Evolutionary conservation across 1,140 invertebrate genomes (phyloP).

Genomic region (Papilio dardanus): DNA sequence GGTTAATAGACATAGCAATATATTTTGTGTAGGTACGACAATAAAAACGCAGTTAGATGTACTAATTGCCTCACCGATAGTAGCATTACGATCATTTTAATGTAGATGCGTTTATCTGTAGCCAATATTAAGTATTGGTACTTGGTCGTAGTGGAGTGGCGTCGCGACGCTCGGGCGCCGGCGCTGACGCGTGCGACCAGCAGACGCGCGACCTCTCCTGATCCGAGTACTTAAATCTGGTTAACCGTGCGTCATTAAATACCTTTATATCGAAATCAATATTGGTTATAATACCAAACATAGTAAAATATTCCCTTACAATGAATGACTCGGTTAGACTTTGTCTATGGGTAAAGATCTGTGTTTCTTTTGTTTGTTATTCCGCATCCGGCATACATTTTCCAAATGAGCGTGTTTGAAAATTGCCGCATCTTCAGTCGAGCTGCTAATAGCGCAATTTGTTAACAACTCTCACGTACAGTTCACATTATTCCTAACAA

Average conservation of each 20-base stretch:
- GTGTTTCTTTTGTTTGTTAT: constrained; percentile 48
- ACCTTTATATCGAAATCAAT: neutral
- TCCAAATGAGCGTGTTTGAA: constrained; percentile 50
- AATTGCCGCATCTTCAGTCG: constrained; percentile 46
- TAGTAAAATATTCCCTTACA: too few relatives aligned
- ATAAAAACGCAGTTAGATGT: neutral
- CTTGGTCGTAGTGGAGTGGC: neutral
- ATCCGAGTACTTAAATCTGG: constrained; percentile 23
- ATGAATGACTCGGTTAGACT: too few relatives aligned
- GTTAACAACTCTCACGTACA: constrained; percentile 7
- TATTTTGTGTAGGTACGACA: too few relatives aligned
- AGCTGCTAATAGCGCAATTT: neutral
- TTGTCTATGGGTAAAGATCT: too few relatives aligned
- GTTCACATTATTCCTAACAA: constrained; percentile 13
- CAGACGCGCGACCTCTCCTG: constrained; percentile 17
- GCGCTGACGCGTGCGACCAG: constrained; percentile 13
- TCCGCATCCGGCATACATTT: constrained; percentile 51
- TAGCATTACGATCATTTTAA: neutral
- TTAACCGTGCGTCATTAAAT: constrained; percentile 1
- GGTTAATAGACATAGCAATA: too few relatives aligned
- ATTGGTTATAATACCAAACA: too few relatives aligned
- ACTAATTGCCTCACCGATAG: neutral
- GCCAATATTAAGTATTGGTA: neutral
- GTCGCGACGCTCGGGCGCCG: constrained; percentile 29
- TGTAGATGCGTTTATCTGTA: neutral